phyloP scores from a whole-genome alignment of 2,113 vertebrate species.

The Ceuthmochares aereus region DNA sequence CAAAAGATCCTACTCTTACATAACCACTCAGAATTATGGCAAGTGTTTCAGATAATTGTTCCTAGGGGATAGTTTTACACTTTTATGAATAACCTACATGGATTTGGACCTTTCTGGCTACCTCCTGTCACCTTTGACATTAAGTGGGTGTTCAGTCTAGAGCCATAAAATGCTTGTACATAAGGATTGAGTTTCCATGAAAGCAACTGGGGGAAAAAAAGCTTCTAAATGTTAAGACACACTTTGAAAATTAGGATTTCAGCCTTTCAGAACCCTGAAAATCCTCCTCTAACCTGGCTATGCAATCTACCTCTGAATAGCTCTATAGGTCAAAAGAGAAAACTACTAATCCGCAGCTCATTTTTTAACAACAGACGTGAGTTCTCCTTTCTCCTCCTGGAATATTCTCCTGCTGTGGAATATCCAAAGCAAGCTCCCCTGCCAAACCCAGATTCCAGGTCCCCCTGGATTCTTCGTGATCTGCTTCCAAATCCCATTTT shows the following conservation, averaged over 20 bases:
- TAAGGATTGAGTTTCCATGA: neutral
- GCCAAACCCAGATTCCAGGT: neutral
- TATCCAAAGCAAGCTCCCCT: neutral
- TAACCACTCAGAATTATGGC: neutral
- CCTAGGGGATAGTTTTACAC: neutral
- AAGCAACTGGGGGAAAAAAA: neutral
- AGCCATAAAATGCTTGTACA: neutral
- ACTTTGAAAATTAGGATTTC: neutral
- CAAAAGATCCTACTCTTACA: neutral
- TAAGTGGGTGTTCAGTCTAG: neutral
- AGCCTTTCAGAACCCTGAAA: neutral
- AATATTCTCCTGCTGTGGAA: constrained; percentile 5
- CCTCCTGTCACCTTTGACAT: neutral
- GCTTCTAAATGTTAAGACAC: neutral
- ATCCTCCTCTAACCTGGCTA: neutral
- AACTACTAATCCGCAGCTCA: neutral
- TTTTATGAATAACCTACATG: neutral
- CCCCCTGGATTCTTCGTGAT: neutral
- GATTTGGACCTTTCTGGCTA: neutral
- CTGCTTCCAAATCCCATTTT: neutral
- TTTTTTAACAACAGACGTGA: neutral
- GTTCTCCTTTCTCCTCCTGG: neutral
- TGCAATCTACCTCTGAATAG: neutral
- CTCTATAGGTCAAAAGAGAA: neutral
- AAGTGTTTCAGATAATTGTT: neutral